phyloP scores from a whole-genome alignment of 2,797 vertebrate species.

The Thripadectes ignobilis region DNA sequence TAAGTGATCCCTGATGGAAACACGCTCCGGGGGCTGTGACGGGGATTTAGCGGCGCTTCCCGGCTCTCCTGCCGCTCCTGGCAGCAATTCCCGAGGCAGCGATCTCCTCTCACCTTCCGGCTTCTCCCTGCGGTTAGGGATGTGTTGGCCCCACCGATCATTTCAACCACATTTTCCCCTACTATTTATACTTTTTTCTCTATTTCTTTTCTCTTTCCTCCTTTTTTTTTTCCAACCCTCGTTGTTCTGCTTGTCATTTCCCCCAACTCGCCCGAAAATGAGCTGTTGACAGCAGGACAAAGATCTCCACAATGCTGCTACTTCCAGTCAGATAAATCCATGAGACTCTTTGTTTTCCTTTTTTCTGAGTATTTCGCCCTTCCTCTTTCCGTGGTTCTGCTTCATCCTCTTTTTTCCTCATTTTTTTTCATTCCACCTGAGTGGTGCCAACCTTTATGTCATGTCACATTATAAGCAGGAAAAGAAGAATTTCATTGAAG shows the following conservation, averaged over 20 bases:
- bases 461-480: background rate
- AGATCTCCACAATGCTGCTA: background rate
- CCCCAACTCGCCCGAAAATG: slow-evolving; percentile 12
- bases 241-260: background rate
- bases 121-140: background rate
- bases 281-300: slow-evolving; percentile 29
- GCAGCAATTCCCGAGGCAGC: background rate
- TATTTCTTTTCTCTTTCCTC: background rate
- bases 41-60: background rate
- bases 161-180: background rate
- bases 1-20: background rate
- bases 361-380: background rate
- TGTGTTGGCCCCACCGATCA: background rate
- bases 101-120: background rate
- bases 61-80: background rate
- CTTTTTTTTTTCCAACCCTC: background rate
- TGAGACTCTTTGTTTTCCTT: background rate
- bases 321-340: background rate
- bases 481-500: slow-evolving; percentile 3
- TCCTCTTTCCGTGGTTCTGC: background rate
- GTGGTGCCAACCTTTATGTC: background rate
- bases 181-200: background rate
- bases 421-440: background rate
- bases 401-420: background rate
- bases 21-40: background rate